Percentiles rank a stretch among this genome's conserved stretches.
These are phyloP conservation scores for Ormyrus nitidulus DNA, from an alignment of 2,888 invertebrate genomes.

Conservation along the genomic window DNA sequence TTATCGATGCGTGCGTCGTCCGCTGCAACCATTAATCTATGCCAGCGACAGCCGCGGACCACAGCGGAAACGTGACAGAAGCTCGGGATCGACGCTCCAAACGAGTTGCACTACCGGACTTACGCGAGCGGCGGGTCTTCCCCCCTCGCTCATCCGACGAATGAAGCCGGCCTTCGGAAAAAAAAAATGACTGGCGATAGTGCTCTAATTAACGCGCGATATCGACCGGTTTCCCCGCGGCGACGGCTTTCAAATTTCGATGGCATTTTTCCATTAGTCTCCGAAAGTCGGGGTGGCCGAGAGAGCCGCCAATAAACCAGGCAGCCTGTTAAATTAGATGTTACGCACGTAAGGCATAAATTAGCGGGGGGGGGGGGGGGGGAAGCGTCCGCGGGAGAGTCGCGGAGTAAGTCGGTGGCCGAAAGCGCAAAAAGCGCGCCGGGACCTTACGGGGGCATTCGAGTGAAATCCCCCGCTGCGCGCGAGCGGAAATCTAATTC, in stretches of 20 bases:
- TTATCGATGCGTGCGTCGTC: slow-evolving; percentile 36
- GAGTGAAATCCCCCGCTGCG: slow-evolving; percentile 41
- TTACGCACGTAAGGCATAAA: slow-evolving; percentile 33
- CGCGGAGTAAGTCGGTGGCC: background rate
- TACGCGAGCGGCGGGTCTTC: slow-evolving; percentile 20
- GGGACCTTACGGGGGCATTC: background rate
- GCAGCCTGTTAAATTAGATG: slow-evolving; percentile 41
- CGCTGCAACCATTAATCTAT: slow-evolving; percentile 53
- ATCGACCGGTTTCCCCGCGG: background rate
- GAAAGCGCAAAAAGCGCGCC: background rate
- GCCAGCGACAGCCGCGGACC: slow-evolving; percentile 23
- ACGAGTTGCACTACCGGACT: slow-evolving; percentile 47
- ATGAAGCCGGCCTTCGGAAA: background rate
- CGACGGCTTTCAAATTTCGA: no score
- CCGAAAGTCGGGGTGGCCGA: background rate
- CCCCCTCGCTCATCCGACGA: slow-evolving; percentile 16
- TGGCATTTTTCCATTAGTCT: background rate
- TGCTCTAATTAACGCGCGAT: slow-evolving; percentile 12
- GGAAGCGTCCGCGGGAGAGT: background rate
- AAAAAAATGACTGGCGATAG: background rate
- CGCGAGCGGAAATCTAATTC: slow-evolving; percentile 62
- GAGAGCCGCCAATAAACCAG: slow-evolving; percentile 1
- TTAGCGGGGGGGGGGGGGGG: slow-evolving; percentile 1
- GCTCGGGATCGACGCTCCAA: slow-evolving; percentile 22
- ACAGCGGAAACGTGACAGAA: slow-evolving; percentile 24